phyloP scores from a whole-genome alignment of 1,140 invertebrate species.

The Orchestia grillus region DNA sequence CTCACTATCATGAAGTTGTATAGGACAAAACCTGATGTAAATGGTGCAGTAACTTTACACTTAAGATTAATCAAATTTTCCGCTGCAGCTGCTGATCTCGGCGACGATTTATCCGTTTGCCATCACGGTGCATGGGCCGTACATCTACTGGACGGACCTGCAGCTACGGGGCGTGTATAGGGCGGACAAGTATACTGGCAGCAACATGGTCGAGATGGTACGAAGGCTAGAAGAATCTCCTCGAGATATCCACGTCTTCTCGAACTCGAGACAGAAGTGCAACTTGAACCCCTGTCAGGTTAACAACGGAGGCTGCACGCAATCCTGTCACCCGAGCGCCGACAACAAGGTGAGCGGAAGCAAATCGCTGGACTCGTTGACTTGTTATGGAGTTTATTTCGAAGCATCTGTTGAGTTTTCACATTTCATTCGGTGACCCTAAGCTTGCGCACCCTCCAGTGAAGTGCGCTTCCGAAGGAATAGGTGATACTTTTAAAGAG shows the following conservation, averaged over 20 bases:
- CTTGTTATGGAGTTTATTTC: background rate
- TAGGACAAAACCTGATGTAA: background rate
- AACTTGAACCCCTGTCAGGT: slow-evolving; percentile 87
- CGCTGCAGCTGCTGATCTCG: slow-evolving; percentile 81
- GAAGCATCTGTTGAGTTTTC: background rate
- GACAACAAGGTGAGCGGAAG: slow-evolving; percentile 78
- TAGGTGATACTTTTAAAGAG: background rate
- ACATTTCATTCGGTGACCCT: background rate
- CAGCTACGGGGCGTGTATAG: slow-evolving; percentile 93
- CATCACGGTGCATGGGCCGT: slow-evolving; percentile 90
- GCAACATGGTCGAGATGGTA: slow-evolving; percentile 93
- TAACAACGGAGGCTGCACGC: slow-evolving; percentile 95
- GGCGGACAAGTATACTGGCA: slow-evolving; percentile 96
- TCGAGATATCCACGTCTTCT: slow-evolving; percentile 91
- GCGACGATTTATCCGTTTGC: slow-evolving; percentile 97
- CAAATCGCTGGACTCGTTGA: background rate
- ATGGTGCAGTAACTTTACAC: background rate
- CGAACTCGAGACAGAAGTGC: slow-evolving; percentile 84
- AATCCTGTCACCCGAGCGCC: slow-evolving; percentile 90
- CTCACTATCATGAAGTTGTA: background rate
- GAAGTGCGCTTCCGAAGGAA: background rate
- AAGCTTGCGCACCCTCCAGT: background rate
- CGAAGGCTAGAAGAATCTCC: slow-evolving; percentile 91
- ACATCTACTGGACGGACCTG: slow-evolving; percentile 98
- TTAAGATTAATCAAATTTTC: background rate